Evolutionary conservation across 2,888 invertebrate species (phyloP), one percentile per base, ranked within the genome.

Genomic region (Dione juno): DNA sequence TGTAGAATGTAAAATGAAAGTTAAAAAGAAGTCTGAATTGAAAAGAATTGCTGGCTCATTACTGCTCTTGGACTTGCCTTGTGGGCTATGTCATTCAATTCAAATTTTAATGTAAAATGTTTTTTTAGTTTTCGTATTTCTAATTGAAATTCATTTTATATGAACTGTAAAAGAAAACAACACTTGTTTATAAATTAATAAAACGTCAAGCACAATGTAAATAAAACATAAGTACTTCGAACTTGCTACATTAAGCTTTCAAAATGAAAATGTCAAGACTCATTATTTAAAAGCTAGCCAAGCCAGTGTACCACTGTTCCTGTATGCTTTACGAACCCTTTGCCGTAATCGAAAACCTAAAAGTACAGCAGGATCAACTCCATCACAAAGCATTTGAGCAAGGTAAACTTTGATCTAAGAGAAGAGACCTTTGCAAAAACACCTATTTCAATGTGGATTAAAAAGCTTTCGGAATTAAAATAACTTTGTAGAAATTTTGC

Each of bases 1-100:
- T 79, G 76, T 80, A 74, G 80, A 80, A 83, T 81, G 79, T 80
- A 81, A 82, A 83, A 80, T 80, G 80, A 77, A 82, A 80, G 78
- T 79, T 82, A 77, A 79, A 79, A 80, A 81, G 80, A 80, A 82
- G 82, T 85, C 78, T 73, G 70, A 75, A 81, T 81, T 82, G 78
- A 84, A 85, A 85, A 83, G 81, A 84, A 82, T 82, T 75, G 77
- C 74, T 76, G 76, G 77, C 77, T 78, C 74, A 74, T 76, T 80
- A 77, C 80, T 82, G 80, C 79, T 77, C 77, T 70, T 74, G 72
- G 70, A 75, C 77, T 79, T 74, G 76, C 79, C 76, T 82, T 75
- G 74, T 76, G 78, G 77, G 75, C 79, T 78, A 66, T 63, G 71
- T 70, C 71, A 73, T 71, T 72, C 66, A 65, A 66, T 65, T 57